Conservation (phyloP, 1,140 invertebrate species). For the Coelopa frigida region DNA sequence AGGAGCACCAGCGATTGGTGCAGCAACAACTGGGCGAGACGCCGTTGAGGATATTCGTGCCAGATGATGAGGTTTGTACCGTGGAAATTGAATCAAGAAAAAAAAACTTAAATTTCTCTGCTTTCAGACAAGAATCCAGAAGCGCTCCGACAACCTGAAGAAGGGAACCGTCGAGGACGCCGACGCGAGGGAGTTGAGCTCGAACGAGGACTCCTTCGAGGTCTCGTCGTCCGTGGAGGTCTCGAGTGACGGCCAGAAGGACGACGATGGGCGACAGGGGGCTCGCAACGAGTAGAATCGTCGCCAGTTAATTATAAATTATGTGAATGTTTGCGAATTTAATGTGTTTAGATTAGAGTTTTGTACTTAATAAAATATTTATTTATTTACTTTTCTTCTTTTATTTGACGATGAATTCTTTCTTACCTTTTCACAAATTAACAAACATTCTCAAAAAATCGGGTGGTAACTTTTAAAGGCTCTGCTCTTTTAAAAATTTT, state of each 20-base stretch:
- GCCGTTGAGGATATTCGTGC: constrained; percentile 38
- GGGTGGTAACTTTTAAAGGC: no score
- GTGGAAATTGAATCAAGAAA: no score
- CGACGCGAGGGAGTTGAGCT: constrained; percentile 14
- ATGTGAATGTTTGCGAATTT: no score
- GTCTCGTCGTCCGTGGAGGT: constrained; percentile 41
- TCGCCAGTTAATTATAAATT: no score
- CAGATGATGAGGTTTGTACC: constrained; percentile 32
- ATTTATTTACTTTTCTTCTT: constrained; percentile 6
- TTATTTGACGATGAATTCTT: no score
- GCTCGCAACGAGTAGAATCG: neutral
- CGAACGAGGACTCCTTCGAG: constrained; percentile 28
- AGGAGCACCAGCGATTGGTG: constrained; percentile 38
- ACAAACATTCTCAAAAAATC: no score
- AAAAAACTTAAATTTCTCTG: neutral
- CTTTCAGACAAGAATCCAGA: constrained; percentile 26
- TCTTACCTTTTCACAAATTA: no score
- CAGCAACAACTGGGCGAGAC: constrained; percentile 37
- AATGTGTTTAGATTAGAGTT: constrained; percentile 18
- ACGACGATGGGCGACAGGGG: neutral
- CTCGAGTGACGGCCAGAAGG: constrained; percentile 21
- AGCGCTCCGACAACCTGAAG: constrained; percentile 27
- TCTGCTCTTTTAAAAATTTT: no score
- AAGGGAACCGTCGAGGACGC: constrained; percentile 24
- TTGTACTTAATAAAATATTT: constrained; percentile 30